These are phyloP conservation scores for Athetis lepigone DNA, from an alignment of 2,888 invertebrate genomes.

Conservation along the genomic window DNA sequence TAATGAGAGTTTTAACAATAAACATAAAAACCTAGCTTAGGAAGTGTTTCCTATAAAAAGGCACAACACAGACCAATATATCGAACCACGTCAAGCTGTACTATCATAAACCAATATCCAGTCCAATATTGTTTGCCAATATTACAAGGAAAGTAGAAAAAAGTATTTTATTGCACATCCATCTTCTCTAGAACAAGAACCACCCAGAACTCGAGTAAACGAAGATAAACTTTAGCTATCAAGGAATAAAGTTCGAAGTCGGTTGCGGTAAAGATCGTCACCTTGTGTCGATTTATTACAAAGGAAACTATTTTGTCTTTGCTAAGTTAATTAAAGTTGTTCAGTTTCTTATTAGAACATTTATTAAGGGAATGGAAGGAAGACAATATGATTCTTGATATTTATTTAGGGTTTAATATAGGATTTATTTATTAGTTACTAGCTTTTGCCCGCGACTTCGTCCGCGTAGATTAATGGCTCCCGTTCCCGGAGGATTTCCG, in stretches of 20 bases:
- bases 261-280: constrained; percentile 12
- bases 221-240: constrained; percentile 21
- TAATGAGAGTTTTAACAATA: constrained; percentile 23
- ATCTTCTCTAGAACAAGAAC: constrained; percentile 45
- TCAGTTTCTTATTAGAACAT: constrained; percentile 35
- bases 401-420: constrained; percentile 9
- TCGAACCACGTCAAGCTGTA: constrained; percentile 44
- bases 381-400: not conserved
- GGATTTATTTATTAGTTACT: not conserved
- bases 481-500: too few species aligned
- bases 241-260: constrained; percentile 18
- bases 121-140: constrained; percentile 61
- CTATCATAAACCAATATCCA: constrained; percentile 60
- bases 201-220: not conserved
- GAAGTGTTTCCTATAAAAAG: constrained; percentile 39
- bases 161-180: constrained; percentile 55
- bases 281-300: constrained; percentile 47
- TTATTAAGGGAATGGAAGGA: constrained; percentile 17
- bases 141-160: constrained; percentile 47
- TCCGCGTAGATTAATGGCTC: too few species aligned
- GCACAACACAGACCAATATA: constrained; percentile 36
- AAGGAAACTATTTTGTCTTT: constrained; percentile 41
- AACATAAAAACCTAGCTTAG: constrained; percentile 35
- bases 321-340: constrained; percentile 54
- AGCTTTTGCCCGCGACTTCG: not conserved